Conservation (phyloP, 2,113 vertebrate species). For the Saguinus midas region DNA sequence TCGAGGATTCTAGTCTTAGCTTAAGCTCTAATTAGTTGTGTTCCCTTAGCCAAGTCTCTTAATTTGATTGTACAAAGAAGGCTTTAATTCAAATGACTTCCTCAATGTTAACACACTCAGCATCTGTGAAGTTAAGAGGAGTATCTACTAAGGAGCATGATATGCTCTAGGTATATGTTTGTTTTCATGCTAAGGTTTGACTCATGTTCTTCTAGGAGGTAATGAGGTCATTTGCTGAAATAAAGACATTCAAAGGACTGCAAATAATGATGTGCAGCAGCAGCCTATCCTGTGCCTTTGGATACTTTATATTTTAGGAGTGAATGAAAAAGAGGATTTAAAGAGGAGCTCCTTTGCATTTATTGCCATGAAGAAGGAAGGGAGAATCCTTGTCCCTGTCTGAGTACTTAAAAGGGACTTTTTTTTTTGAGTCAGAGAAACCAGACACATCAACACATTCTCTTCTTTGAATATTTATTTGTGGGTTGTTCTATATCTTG, state of each 20-base stretch:
- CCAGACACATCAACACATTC: neutral
- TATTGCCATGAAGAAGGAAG: neutral
- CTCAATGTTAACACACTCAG: neutral
- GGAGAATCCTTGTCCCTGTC: neutral
- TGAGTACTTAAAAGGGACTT: neutral
- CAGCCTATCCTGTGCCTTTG: neutral
- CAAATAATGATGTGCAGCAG: neutral
- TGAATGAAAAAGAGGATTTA: neutral
- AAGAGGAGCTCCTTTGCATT: neutral
- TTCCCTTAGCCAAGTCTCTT: neutral
- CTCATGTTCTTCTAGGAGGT: neutral
- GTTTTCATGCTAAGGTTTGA: neutral
- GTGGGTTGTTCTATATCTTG: conserved; percentile 48
- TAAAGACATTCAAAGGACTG: neutral
- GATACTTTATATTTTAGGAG: neutral
- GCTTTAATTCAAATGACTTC: neutral
- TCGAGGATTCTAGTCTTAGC: neutral
- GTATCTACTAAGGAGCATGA: neutral
- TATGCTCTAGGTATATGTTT: neutral
- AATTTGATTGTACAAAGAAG: neutral
- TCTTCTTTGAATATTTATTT: conserved; percentile 37
- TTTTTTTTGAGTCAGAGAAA: neutral
- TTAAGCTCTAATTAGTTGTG: neutral
- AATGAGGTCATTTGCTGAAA: neutral
- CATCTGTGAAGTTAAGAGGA: neutral